Base-by-base conservation (phyloP, 2,888 invertebrate species). In the Amblyjoppa fuscipennis region DNA sequence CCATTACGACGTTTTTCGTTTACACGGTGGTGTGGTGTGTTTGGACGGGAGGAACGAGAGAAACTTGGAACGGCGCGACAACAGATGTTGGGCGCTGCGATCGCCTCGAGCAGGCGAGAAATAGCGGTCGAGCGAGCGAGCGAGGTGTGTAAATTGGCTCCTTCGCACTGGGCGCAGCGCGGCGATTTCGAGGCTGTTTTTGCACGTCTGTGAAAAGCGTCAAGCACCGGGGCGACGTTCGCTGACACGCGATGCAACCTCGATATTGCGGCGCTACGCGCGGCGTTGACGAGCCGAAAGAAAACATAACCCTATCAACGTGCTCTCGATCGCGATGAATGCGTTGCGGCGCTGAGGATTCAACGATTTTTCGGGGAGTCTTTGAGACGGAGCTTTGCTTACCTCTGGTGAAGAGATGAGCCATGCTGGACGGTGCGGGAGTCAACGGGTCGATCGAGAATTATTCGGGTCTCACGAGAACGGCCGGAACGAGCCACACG, bases 1-100 rank as follows among this genome's bases (percentile, higher is more conserved):
- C 92, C 92, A 92, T 92, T 92, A 90, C 90, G 86, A 89, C 88
- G 89, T 86, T 81, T 68, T 70, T 78, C 73, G 82, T 84, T 85
- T 77, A 80, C 80, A 80, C 80, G 59, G 71, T 64, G 71, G 41
- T 41, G 41, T 41, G 41, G 41, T 38, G 64, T 59, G 61, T 34
- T 70, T 56, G 13, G 16, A 74, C 70, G 64, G 25, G 34, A 66
- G 66, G 66, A 76, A 68, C 76, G 53, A 25, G 68, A 7, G 76
- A 66, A 76, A 66, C 25, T 38, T 11, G 77, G 56, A 64, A 49
- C 64, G 25, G 51, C 45, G 74, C n/a, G 56, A 74, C 16, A 34
- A 28, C 41, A 49, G 66, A 45, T 49, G 49, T 45, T 38, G 68
- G 6, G 64, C 64, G 64, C 64, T 64, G 28, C 64, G 28, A 13